Evolutionary conservation across 2,113 vertebrate species (phyloP), one percentile per base, ranked within the genome.

Genomic region (Trichechus manatus): DNA sequence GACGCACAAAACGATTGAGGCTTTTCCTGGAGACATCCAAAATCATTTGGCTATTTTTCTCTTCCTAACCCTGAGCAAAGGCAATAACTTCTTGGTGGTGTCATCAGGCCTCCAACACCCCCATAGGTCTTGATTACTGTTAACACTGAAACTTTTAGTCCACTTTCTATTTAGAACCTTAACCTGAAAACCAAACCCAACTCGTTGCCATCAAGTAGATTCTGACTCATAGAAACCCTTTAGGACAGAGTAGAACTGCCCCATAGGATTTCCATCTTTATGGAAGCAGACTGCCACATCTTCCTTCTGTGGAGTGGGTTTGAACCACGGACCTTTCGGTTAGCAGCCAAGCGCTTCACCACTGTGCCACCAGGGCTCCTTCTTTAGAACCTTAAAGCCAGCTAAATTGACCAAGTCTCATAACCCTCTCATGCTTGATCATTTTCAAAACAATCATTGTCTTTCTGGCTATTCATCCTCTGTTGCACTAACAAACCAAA

Each of bases 81-180:
- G 39, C 25, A 19, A 17, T 72, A 72, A 36, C 74, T 5, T 86
- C 39, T 42, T 44, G n/a, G 94, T 91, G 19, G 66, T 75, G 47
- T 78, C 33, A 50, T 31, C 77, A 82, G 80, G 27, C 56, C 74
- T 89, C 50, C 75, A 10, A 13, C 44, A 42, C 42, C 50, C 56
- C n/a, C 42, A 61, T 70, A 89, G 44, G n/a, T 53, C 42, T 78
- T 53, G n/a, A 74, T 7, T 15, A 14, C 64, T 66, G 42, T 89
- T 83, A 75, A 87, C 64, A 86, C 27, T 85, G 75, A 95, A 78
- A 83, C 47, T 89, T 59, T 72, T 85, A 68, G 90, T 95, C 85
- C 89, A 53, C 33, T 42, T 95, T 87, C 84, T 89, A 19, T 89
- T 89, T 89, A 95, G 80, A 96, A 72, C n/a, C 47, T 47, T 74